Percentiles rank a stretch among this genome's conserved stretches.
Evolutionary conservation across 1,140 invertebrate species (phyloP).

Genomic region (Zophobas atratus): DNA sequence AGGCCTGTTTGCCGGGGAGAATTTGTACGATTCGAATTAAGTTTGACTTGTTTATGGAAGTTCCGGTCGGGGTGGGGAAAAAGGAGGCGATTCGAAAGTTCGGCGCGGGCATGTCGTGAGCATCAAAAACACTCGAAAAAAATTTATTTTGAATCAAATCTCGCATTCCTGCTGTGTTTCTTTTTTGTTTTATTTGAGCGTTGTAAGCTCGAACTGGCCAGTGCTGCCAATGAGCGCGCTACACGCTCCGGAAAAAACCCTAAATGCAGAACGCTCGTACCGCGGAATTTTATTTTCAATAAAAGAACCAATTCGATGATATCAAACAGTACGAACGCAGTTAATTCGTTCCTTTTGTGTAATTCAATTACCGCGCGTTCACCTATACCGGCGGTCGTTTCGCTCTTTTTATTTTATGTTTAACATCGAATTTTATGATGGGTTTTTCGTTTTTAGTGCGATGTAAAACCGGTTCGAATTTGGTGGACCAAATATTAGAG

Average conservation of each 20-base stretch:
- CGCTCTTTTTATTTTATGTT: conserved; percentile 32
- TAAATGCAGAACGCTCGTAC: too few relatives aligned
- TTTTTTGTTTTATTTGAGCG: too few relatives aligned
- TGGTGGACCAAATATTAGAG: conserved; percentile 19
- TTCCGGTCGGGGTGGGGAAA: background rate
- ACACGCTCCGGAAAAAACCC: too few relatives aligned
- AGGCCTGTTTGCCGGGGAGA: conserved; percentile 1
- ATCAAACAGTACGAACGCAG: too few relatives aligned
- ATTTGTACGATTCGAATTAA: background rate
- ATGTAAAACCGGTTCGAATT: conserved; percentile 34
- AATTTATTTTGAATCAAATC: too few relatives aligned
- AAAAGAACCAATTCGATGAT: too few relatives aligned
- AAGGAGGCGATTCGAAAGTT: background rate
- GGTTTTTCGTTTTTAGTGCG: conserved; percentile 39
- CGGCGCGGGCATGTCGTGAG: background rate
- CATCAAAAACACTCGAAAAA: background rate
- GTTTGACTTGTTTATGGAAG: background rate
- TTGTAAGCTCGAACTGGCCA: too few relatives aligned
- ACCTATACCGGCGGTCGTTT: conserved; percentile 23
- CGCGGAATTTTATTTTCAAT: too few relatives aligned
- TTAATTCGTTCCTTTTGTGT: conserved; percentile 34
- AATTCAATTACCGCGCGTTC: conserved; percentile 15
- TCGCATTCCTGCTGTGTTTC: too few relatives aligned
- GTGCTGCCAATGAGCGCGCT: too few relatives aligned
- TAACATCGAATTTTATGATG: conserved; percentile 39